Base-by-base conservation (phyloP, 2,888 invertebrate species). In the Agrenia bidenticulata region DNA sequence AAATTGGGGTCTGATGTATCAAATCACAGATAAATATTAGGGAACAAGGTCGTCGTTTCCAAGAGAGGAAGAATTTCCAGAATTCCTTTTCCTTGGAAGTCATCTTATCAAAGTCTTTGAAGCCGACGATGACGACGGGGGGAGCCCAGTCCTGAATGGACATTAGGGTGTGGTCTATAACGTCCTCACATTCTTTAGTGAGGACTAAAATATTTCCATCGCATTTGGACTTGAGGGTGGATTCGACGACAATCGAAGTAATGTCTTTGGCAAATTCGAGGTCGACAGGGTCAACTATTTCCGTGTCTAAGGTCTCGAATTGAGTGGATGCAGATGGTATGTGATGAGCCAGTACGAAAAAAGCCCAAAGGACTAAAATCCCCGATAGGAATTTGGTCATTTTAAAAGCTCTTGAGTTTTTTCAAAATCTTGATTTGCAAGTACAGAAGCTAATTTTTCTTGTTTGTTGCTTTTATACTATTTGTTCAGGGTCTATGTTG, bases 1-100 rank as follows among this genome's bases (percentile, higher is more conserved):
- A n/a, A n/a, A n/a, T n/a, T n/a, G n/a, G n/a, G 32, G 32, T 7
- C 32, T 32, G 42, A 19, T 39, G 60, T 37, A 65, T 57, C 24
- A 73, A 41, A 32, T 68, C 73, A 58, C 72, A 73, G 2, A 73
- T 62, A 45, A 72, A 69, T 9, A 73, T 60, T 13, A 72, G 51
- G 32, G 67, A 68, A 53, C 73, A 72, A 9, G 71, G 59, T 45
- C 64, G 41, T 17, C 59, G 51, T 27, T 71, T 61, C 64, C 68
- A 66, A 2, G 62, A 61, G 19, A 71, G 51, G 51, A 61, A 71
- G 9, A 27, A 63, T 1, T 37, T 50, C 71, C 71, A 71, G 2
- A 61, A 26, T 0, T 66, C 64, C 37, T 39, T 58, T 41, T 39
- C 23, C 15, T 49, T 15, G 11, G 39, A 2, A 21, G 37, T 9